Evolutionary conservation across 2,888 invertebrate genomes (phyloP).

Genomic region (Erpobdella octoculata): DNA sequence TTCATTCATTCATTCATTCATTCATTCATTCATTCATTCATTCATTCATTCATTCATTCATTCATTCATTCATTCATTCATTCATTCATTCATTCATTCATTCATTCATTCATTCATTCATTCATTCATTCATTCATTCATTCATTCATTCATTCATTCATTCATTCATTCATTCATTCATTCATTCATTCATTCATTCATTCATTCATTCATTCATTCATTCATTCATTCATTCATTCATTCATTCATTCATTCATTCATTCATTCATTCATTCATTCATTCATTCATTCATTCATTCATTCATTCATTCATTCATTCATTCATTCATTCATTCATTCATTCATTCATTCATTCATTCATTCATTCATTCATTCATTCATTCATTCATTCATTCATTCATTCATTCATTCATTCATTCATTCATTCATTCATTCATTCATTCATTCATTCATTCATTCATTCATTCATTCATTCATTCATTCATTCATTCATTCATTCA

Average conservation of each 20-base stretch:
- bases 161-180: neutral
- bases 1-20: neutral
- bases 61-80: neutral
- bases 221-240: neutral
- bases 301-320: neutral
- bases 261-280: neutral
- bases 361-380: neutral
- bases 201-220: neutral
- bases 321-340: neutral
- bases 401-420: no score
- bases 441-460: no score
- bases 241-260: neutral
- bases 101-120: neutral
- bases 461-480: no score
- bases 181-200: neutral
- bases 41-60: neutral
- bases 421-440: no score
- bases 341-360: constrained; percentile 4
- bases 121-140: neutral
- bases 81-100: neutral
- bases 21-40: neutral
- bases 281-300: neutral
- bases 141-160: neutral
- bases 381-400: constrained; percentile 3
- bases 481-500: no score